Percentiles rank a stretch among this genome's conserved stretches.
Evolutionary conservation across 2,888 invertebrate species (phyloP).

Genomic region (Diloba caeruleocephala): DNA sequence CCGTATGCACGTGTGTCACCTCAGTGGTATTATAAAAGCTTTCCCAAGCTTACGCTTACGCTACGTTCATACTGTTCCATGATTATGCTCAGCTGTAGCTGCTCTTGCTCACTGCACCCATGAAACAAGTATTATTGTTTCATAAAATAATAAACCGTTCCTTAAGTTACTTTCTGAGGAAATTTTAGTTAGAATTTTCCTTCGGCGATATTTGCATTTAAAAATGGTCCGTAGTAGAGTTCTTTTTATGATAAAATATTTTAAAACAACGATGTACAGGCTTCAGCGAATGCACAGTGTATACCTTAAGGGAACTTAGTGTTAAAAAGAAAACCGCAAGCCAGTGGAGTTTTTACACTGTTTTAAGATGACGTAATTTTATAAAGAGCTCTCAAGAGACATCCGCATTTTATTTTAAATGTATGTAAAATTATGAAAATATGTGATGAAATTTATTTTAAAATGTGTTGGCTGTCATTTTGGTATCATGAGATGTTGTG

Average conservation of each 20-base stretch:
- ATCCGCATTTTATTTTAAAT: constrained; percentile 42
- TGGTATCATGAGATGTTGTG: not conserved
- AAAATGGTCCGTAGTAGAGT: constrained; percentile 36
- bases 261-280: constrained; percentile 56
- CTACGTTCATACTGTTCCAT: no score
- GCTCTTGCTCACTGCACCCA: no score
- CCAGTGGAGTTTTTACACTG: constrained; percentile 66
- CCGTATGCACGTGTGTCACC: no score
- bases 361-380: constrained; percentile 63
- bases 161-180: no score
- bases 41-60: no score
- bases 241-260: constrained; percentile 64
- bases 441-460: not conserved
- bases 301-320: constrained; percentile 58
- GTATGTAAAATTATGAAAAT: constrained; percentile 22
- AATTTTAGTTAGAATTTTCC: constrained; percentile 28
- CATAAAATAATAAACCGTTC: no score
- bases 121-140: no score
- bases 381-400: constrained; percentile 54
- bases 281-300: constrained; percentile 56
- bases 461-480: not conserved
- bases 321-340: constrained; percentile 65
- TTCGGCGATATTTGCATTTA: constrained; percentile 26
- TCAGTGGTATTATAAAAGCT: no score
- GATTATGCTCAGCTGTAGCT: no score